Conservation (phyloP, 2,113 vertebrate genomes). For the Pelusios castaneus region DNA sequence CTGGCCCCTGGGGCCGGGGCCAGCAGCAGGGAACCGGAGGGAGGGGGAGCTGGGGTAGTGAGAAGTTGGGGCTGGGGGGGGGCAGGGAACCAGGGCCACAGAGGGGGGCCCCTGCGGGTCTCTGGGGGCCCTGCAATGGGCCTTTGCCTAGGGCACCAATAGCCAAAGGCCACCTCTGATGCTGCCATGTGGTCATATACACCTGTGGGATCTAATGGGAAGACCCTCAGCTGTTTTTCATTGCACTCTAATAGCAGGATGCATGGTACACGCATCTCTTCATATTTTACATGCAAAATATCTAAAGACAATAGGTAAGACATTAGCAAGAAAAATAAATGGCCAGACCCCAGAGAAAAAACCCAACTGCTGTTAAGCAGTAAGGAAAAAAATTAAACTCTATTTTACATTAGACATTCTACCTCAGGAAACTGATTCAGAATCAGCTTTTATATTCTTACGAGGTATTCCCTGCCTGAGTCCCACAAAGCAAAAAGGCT, state of each 20-base stretch:
- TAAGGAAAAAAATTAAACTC: not conserved
- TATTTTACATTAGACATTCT: not conserved
- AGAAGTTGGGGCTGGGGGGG: too few relatives aligned
- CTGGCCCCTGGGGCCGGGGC: too few relatives aligned
- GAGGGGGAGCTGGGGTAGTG: too few relatives aligned
- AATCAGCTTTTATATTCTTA: not conserved
- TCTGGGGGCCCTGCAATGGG: too few relatives aligned
- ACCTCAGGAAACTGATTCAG: not conserved
- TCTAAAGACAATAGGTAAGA: constrained; percentile 28
- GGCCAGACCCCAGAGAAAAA: not conserved
- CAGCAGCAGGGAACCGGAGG: too few relatives aligned
- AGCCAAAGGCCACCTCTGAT: too few relatives aligned
- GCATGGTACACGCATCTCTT: constrained; percentile 8
- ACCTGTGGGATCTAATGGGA: constrained; percentile 1
- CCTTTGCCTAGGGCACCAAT: too few relatives aligned
- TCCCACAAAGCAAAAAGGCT: constrained; percentile 16
- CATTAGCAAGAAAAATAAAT: constrained; percentile 14
- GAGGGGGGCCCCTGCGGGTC: too few relatives aligned
- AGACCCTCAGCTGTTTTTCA: constrained; percentile 47
- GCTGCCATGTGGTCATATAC: constrained; percentile 34
- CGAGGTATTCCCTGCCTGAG: not conserved
- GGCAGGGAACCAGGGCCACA: too few relatives aligned
- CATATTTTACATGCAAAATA: constrained; percentile 21
- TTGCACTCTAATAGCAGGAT: constrained; percentile 12
- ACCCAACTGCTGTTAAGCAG: not conserved